These are phyloP conservation scores for Pediacus dermestoides DNA, from an alignment of 2,888 invertebrate species.

Conservation along the genomic window DNA sequence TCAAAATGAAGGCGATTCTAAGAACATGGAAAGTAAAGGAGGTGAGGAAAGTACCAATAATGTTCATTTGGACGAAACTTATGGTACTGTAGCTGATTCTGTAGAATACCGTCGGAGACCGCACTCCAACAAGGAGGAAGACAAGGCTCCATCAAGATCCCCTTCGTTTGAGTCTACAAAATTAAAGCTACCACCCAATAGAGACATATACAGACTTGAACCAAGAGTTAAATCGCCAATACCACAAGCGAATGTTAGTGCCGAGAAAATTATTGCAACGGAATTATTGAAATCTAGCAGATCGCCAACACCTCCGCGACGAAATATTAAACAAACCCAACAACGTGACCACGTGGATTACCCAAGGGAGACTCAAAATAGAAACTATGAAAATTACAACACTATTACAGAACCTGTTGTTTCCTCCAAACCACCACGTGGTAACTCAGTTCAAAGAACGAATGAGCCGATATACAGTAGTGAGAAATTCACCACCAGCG, in stretches of 20 bases:
- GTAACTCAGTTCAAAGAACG: constrained; percentile 10
- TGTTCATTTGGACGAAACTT: constrained; percentile 35
- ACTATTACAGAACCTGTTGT: no score
- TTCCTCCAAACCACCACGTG: constrained; percentile 5
- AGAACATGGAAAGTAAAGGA: constrained; percentile 16
- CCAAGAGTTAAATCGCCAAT: constrained; percentile 47
- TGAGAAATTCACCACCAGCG: constrained; percentile 35
- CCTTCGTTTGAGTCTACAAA: constrained; percentile 44
- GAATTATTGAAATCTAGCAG: constrained; percentile 40
- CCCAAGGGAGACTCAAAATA: no score
- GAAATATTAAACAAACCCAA: no score
- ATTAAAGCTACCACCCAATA: constrained; percentile 42
- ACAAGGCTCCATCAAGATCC: constrained; percentile 32
- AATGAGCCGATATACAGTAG: constrained; percentile 11
- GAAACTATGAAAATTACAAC: no score
- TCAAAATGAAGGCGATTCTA: no score
- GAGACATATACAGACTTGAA: constrained; percentile 43
- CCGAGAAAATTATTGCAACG: constrained; percentile 47
- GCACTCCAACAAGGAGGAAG: constrained; percentile 3
- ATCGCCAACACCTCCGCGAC: constrained; percentile 33
- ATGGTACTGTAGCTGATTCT: constrained; percentile 44
- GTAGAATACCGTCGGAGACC: constrained; percentile 24
- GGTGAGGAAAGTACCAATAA: constrained; percentile 10
- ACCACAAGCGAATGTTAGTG: constrained; percentile 42
- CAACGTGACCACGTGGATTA: no score